Evolutionary conservation across 2,888 invertebrate species (phyloP), one percentile per base, ranked within the genome.

Genomic region (Hipparchia sbordonii): DNA sequence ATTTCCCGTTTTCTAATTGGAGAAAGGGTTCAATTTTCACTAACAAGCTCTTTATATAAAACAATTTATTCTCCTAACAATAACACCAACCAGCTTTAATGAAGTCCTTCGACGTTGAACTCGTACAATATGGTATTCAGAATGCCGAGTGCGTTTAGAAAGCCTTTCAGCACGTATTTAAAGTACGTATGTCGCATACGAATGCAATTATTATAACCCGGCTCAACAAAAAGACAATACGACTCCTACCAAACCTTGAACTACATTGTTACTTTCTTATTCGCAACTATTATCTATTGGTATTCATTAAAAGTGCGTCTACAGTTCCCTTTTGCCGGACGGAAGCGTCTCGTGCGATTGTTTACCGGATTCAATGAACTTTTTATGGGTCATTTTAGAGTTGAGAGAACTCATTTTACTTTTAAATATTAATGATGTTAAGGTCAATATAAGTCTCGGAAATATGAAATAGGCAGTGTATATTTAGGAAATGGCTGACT

Each of bases 341-440:
- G 90, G 90, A 90, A 89, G 87, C 83, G 83, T 79, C 82, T 73
- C 68, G 65, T 66, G 23, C 84, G 80, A 87, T 86, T 86, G 87
- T 90, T 89, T 89, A 87, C 89, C 87, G 87, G 89, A 89, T 87
- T 85, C 88, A 88, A 85, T 88, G 91, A 89, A 88, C 90, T 83
- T 81, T 89, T 86, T 89, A 81, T 86, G 78, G 89, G 89, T 86
- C 88, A 81, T 74, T 72, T 77, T 77, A 81, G 80, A 70, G 12
- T 72, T 67, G 52, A 67, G 62, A 33, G 52, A 61, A 67, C 67
- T 71, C 51, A 57, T 76, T 74, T 74, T 74, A 70, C 72, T 74
- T 75, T 72, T 65, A 72, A 72, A 77, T 76, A 72, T 75, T 74
- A 77, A 77, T 56, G 72, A 74, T 72, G 74, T 76, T 77, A 74